A percentile compares a stretch with the other conserved stretches of the same genome.
phyloP scores from a whole-genome alignment of 1,140 invertebrate genomes.

The Drosophila nigrodunni region DNA sequence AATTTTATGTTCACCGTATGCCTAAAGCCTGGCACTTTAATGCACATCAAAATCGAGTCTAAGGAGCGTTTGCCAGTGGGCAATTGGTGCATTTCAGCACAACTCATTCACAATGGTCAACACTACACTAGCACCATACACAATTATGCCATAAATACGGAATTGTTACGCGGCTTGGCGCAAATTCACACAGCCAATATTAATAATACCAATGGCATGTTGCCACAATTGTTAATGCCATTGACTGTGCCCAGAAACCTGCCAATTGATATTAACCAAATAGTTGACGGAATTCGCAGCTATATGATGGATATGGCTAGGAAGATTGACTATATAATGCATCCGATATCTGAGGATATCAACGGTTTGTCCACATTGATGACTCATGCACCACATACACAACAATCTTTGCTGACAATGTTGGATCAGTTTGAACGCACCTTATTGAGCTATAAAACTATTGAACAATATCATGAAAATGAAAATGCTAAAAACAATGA shows the following conservation, averaged over 20 bases:
- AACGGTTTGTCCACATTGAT: neutral
- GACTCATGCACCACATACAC: neutral
- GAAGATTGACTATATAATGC: neutral
- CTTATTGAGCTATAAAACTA: too few species aligned
- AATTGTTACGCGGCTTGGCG: neutral
- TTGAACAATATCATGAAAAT: too few species aligned
- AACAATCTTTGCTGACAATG: constrained; percentile 1
- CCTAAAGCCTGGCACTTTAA: neutral
- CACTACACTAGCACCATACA: constrained; percentile 12
- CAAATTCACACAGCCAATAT: neutral
- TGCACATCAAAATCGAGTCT: constrained; percentile 11
- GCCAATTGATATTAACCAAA: neutral
- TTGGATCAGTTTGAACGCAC: neutral
- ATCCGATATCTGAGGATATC: neutral
- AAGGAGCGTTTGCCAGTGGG: neutral
- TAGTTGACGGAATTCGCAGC: neutral
- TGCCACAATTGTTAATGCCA: neutral
- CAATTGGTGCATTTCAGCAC: constrained; percentile 12
- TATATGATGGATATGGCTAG: neutral
- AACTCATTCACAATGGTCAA: constrained; percentile 19
- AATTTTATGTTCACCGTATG: constrained; percentile 1
- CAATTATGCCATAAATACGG: neutral
- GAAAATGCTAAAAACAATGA: too few species aligned
- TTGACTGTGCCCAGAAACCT: neutral
- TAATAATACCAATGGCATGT: neutral